Base-by-base conservation (phyloP, 1,140 invertebrate genomes). In the Euwallacea fornicatus region DNA sequence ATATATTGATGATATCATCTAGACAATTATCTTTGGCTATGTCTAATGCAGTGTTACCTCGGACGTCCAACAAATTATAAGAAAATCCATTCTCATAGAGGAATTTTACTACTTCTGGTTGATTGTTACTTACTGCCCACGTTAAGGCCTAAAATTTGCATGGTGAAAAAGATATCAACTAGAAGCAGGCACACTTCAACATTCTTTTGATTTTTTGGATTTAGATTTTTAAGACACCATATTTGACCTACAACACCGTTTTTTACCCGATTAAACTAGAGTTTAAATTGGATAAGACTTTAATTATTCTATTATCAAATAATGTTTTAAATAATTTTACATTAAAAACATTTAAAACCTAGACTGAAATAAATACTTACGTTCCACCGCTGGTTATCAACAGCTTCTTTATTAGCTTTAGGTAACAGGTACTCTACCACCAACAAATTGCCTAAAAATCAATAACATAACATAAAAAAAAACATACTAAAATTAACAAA, bases 311-410 rank as follows among this genome's bases (percentile, higher is more conserved):
- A 33, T 33, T 33, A 33, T 33, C 4, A 4, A 33, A 33, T 33
- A 33, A 33, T 33, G 21, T 4, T 33, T 33, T 33, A 33, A 4
- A 33, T 33, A 33, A 2, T 4, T 33, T 33, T 2, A 33, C 1
- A 33, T 33, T 33, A 33, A 33, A 33, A 33, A 33, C 21, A 33
- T 33, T 33, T 33, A 33, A 33, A 33, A 4, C 21, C 21, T 2
- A 33, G 21, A 33, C 21, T 33, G 21, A 33, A 33, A 33, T 33
- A 33, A 33, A 56, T 69, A 71, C 68, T 80, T 73, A 79, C 79
- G 61, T 80, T 83, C 78, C 83, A 83, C 0, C 82, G 81, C 46
- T 84, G 80, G 75, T 84, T 84, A 73, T 85, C 83, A 16, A 78
- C 72, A 7, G 78, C 79, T 67, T 84, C 77, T 69, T 78, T 80